A percentile compares a stretch with the other conserved stretches of the same genome.
These are phyloP conservation scores for Fringilla coelebs DNA, from an alignment of 2,797 vertebrate species.

Conservation along the genomic window DNA sequence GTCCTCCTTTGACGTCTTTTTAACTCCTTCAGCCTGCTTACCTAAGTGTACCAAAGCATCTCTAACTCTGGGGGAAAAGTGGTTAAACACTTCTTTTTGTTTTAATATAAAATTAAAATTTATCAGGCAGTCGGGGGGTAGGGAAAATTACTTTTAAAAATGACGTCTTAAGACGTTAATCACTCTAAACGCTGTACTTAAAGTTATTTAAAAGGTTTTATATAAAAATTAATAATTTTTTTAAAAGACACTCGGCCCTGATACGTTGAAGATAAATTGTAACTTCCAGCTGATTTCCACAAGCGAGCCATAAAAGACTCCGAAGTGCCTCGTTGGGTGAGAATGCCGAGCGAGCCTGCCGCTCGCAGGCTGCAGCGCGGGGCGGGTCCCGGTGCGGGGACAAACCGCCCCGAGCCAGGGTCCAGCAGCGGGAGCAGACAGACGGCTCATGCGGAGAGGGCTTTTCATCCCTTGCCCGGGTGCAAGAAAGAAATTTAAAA, in stretches of 20 bases:
- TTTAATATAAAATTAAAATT: background rate
- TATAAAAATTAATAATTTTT: background rate
- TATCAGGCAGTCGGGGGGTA: background rate
- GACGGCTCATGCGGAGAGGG: background rate
- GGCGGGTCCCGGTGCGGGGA: background rate
- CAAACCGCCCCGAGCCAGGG: too few relatives aligned
- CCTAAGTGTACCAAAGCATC: background rate
- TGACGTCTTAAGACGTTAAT: background rate
- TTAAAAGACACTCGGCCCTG: background rate
- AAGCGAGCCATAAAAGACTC: background rate
- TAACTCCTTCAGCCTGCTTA: conserved; percentile 1
- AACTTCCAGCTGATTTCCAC: background rate
- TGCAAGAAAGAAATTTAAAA: background rate
- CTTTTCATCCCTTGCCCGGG: background rate
- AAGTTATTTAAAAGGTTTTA: background rate
- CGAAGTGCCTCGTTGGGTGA: accelerated
- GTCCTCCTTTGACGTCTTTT: background rate
- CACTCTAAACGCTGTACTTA: background rate
- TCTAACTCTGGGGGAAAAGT: background rate
- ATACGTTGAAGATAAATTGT: background rate
- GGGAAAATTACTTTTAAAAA: background rate
- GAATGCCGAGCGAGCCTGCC: background rate
- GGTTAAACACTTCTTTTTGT: background rate
- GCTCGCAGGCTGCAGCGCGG: background rate
- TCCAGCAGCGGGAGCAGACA: background rate